phyloP scores from a whole-genome alignment of 2,797 vertebrate genomes.

The Delichon dasypus region DNA sequence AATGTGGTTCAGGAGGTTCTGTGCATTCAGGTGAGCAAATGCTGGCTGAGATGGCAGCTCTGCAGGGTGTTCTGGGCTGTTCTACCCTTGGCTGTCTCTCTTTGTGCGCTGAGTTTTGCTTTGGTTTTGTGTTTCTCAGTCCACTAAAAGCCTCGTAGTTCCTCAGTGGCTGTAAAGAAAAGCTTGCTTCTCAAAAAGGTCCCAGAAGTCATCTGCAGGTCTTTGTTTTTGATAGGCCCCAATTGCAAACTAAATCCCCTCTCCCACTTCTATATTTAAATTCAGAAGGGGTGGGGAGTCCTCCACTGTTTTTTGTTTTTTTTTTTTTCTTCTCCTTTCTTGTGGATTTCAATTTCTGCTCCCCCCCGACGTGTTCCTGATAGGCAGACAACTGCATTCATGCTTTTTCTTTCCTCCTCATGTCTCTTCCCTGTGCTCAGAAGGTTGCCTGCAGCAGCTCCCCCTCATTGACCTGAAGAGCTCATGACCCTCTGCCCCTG shows the following conservation, averaged over 20 bases:
- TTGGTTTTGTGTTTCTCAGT: not conserved
- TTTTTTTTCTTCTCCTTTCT: not conserved
- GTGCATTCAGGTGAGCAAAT: accelerated
- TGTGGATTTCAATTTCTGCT: not conserved
- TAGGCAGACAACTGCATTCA: not conserved
- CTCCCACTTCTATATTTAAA: not conserved
- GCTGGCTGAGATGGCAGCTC: not conserved
- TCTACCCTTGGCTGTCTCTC: not conserved
- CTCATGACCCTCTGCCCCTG: not conserved
- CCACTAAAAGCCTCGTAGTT: not conserved
- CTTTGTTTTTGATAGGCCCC: not conserved
- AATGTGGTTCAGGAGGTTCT: not conserved
- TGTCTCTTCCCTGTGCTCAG: not conserved
- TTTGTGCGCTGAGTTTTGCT: not conserved
- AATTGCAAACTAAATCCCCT: not conserved
- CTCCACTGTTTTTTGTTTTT: not conserved
- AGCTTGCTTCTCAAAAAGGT: not conserved
- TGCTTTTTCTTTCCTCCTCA: not conserved
- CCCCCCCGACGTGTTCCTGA: accelerated
- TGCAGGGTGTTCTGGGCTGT: not conserved
- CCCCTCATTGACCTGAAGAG: accelerated
- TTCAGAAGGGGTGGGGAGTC: accelerated
- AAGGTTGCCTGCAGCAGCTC: not conserved
- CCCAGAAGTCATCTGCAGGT: not conserved
- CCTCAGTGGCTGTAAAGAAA: not conserved